Percentiles rank a stretch among this genome's conserved stretches.
phyloP scores from a whole-genome alignment of 2,888 invertebrate species.

The Lobophora halterata region DNA sequence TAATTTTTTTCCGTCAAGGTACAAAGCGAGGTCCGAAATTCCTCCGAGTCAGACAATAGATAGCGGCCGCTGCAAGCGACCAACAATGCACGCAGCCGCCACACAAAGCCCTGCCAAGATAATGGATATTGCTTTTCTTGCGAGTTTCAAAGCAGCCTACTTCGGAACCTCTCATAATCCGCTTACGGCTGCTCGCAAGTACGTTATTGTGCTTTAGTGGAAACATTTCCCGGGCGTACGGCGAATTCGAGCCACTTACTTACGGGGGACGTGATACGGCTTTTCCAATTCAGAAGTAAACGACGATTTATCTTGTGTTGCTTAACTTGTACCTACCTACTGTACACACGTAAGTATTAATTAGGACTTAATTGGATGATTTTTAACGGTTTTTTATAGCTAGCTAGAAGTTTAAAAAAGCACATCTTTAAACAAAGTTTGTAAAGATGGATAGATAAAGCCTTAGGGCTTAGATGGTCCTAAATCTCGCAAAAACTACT shows the following conservation, averaged over 20 bases:
- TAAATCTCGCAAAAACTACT: too few relatives aligned
- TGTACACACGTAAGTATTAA: too few relatives aligned
- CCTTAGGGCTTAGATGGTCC: too few relatives aligned
- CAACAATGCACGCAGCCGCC: constrained; percentile 61
- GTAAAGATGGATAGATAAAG: too few relatives aligned
- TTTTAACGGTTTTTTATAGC: too few relatives aligned
- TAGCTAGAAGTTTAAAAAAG: too few relatives aligned
- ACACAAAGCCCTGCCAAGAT: constrained; percentile 71
- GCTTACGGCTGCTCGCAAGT: constrained; percentile 70
- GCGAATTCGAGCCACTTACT: constrained; percentile 48
- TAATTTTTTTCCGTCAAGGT: constrained; percentile 37
- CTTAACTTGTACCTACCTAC: too few relatives aligned
- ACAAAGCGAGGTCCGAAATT: constrained; percentile 39
- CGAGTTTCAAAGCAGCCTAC: constrained; percentile 77
- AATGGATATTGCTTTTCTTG: constrained; percentile 80
- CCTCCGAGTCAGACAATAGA: constrained; percentile 52
- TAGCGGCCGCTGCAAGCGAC: constrained; percentile 50
- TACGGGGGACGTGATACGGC: constrained; percentile 44
- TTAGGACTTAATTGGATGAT: too few relatives aligned
- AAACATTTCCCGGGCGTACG: constrained; percentile 60
- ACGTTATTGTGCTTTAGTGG: constrained; percentile 68
- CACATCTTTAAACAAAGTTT: too few relatives aligned
- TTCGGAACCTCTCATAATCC: constrained; percentile 76
- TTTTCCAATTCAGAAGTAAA: constrained; percentile 42
- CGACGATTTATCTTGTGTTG: constrained; percentile 30